Base-by-base conservation (phyloP, 2,888 invertebrate species). In the Phortica magna region DNA sequence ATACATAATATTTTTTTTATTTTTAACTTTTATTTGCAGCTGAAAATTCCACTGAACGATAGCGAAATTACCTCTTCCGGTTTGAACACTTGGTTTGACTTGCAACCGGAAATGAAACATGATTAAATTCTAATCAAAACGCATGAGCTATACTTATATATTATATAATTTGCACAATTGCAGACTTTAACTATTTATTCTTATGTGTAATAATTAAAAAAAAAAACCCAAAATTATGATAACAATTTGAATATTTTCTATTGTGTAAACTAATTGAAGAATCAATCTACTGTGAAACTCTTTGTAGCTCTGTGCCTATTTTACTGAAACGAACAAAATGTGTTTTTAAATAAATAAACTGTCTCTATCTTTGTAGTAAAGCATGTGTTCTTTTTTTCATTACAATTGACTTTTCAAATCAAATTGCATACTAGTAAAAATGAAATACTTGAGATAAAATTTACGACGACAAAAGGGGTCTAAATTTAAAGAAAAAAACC, bases 101-200 rank as follows among this genome's bases (percentile, higher is more conserved):
- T 92, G 53, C 87, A 90, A 75, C 92, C 91, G 0, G 92, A 92
- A 80, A 80, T 79, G 57, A 90, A 91, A 86, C 98, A 98, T 92
- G 98, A 98, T 87, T 98, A 97, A 76, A 97, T 7, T 59, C 12
- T 80, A 84, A 83, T 81, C 81, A 86, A 79, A 80, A 19, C 59
- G 6, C 59, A 55, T 71, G 42, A 41, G 42, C 67, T 53, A 53
- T 43, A 53, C 22, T 39, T 55, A 68, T 19, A 2, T 75, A 80
- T 72, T 79, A 70, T 74, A 77, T 78, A 82, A 78, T 83, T 81
- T 84, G 81, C 80, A 82, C 77, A 82, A 75, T 73, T 76, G 78
- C 80, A 80, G 59, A 17, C 17, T 59, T 22, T 17, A 22, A 12
- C 79, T 76, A 31, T 76, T 75, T 67, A 19, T 74, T 83, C 76